phyloP scores from a whole-genome alignment of 2,113 vertebrate genomes.

The Bubo scandiacus region DNA sequence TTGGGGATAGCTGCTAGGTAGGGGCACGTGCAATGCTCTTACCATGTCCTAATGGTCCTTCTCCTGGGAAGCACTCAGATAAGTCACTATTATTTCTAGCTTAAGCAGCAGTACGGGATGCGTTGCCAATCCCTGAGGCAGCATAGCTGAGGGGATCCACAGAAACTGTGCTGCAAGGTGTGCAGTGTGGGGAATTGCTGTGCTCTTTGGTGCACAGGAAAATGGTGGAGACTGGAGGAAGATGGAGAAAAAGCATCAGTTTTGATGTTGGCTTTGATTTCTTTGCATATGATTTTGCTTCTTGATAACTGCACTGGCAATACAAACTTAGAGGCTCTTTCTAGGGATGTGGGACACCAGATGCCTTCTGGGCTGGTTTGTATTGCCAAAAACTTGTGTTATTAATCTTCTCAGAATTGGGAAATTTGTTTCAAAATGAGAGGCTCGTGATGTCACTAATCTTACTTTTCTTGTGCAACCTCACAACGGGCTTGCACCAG shows the following conservation, averaged over 20 bases:
- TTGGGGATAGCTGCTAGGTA: not conserved
- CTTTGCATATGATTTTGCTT: not conserved
- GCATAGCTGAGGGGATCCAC: not conserved
- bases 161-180: not conserved
- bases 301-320: not conserved
- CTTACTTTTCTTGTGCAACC: not conserved
- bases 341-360: not conserved
- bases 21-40: no score
- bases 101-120: not conserved
- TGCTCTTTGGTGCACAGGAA: not conserved
- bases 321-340: not conserved
- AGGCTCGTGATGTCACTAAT: not conserved
- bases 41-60: not conserved
- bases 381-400: not conserved
- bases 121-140: not conserved
- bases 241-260: not conserved
- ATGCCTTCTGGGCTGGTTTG: not conserved
- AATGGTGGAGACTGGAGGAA: not conserved
- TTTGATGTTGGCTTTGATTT: not conserved
- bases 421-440: not conserved
- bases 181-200: not conserved
- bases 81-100: not conserved
- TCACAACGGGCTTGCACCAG: not conserved
- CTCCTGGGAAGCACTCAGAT: not conserved
- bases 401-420: not conserved